Conservation (phyloP, 2,113 vertebrate genomes). For the Ovibos moschatus region DNA sequence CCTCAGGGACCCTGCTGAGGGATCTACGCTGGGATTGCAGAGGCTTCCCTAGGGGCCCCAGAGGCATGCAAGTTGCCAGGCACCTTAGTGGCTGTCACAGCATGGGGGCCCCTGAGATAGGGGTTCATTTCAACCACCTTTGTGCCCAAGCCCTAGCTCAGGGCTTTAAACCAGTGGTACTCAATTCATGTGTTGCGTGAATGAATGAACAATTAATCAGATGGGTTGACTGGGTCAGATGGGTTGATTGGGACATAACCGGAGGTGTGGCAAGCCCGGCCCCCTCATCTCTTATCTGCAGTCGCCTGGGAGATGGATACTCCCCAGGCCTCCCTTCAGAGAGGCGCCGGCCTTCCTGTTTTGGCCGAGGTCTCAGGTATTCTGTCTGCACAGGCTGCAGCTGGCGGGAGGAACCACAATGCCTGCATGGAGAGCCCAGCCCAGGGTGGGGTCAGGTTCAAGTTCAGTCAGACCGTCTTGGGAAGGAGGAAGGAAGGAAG, state of each 20-base stretch:
- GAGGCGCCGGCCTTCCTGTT: constrained; percentile 82
- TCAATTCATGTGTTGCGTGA: not conserved
- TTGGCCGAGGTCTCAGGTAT: constrained; percentile 74
- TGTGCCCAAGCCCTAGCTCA: not conserved
- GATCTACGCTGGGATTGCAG: not conserved
- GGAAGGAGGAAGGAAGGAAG: constrained; percentile 39
- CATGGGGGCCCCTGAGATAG: not conserved
- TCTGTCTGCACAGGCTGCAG: constrained; percentile 47
- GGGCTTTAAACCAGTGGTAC: not conserved
- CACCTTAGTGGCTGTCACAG: not conserved
- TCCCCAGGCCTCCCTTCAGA: constrained; percentile 75
- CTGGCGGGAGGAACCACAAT: constrained; percentile 35
- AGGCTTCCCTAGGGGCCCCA: not conserved
- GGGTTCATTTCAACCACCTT: not conserved
- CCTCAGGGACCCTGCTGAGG: not conserved
- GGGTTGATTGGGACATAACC: not conserved
- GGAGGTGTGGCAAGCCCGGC: not conserved
- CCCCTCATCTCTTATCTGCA: constrained; percentile 65
- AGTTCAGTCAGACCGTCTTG: constrained; percentile 41
- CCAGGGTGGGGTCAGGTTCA: constrained; percentile 14
- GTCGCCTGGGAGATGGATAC: constrained; percentile 67
- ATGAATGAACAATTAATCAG: not conserved
- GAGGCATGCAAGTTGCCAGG: not conserved
- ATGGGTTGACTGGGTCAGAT: not conserved
- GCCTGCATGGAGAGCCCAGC: not conserved